Evolutionary conservation across 1,140 invertebrate species (phyloP).

Genomic region (Listronotus bonariensis): DNA sequence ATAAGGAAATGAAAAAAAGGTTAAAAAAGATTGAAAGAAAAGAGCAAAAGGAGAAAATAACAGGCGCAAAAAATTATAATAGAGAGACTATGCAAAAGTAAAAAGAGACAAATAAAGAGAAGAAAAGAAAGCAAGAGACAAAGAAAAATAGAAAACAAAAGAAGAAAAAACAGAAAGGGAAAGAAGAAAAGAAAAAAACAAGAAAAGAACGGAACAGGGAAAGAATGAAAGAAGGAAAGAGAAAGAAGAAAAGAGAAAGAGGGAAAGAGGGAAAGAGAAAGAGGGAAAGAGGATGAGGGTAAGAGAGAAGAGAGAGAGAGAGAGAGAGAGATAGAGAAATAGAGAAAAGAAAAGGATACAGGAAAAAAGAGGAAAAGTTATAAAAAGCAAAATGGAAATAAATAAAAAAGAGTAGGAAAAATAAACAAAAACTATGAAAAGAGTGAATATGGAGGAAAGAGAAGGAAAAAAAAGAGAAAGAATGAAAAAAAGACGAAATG

Average conservation of each 20-base stretch:
- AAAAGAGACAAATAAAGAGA: too few relatives aligned
- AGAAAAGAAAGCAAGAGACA: too few relatives aligned
- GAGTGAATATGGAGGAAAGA: not conserved
- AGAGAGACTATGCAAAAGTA: too few relatives aligned
- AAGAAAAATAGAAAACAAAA: not conserved
- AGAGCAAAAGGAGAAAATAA: too few relatives aligned
- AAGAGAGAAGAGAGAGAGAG: too few relatives aligned
- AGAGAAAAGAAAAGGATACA: not conserved
- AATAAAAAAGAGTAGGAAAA: not conserved
- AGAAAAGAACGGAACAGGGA: not conserved
- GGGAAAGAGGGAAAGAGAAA: not conserved
- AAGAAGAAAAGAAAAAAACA: slow-evolving; percentile 5
- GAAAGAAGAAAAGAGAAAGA: not conserved
- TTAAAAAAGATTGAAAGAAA: too few relatives aligned
- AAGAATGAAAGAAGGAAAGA: not conserved
- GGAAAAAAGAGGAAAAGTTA: too few relatives aligned
- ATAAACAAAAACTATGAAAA: not conserved
- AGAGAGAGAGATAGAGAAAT: not conserved
- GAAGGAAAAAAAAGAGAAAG: not conserved
- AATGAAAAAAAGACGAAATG: not conserved
- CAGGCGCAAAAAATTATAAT: too few relatives aligned
- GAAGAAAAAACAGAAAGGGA: not conserved
- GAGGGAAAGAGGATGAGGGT: too few relatives aligned
- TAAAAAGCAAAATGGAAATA: too few relatives aligned
- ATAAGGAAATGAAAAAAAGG: too few relatives aligned